Evolutionary conservation across 2,797 vertebrate genomes (phyloP).

Genomic region (Psittacula echo): DNA sequence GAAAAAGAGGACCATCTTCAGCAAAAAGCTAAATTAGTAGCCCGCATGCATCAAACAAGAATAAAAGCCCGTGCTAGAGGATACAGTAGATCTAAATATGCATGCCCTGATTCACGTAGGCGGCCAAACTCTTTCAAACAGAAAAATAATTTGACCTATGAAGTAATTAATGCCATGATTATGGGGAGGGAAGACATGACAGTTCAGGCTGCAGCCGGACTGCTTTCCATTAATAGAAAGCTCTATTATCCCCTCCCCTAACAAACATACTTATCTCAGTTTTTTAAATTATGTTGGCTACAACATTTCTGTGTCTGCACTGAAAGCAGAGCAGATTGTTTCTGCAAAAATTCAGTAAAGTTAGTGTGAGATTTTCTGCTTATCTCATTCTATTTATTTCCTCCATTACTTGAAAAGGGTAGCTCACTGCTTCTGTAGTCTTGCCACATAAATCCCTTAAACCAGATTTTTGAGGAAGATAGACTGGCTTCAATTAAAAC

Average conservation of each 20-base stretch:
- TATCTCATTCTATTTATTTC: background rate
- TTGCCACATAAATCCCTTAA: background rate
- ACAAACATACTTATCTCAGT: background rate
- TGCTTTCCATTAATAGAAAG: conserved; percentile 59
- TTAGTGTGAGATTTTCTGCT: background rate
- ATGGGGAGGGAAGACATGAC: conserved; percentile 30
- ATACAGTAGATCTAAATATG: conserved; percentile 45
- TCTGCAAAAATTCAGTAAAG: background rate
- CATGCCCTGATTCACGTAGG: conserved; percentile 33
- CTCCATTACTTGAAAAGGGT: background rate
- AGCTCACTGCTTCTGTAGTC: background rate
- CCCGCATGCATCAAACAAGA: conserved; percentile 17
- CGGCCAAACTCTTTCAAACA: conserved; percentile 37
- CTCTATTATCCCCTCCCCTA: conserved; percentile 29
- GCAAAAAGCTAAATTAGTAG: conserved; percentile 37
- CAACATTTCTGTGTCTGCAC: background rate
- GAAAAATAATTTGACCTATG: conserved; percentile 59
- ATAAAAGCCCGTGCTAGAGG: conserved; percentile 6
- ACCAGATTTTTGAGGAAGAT: background rate
- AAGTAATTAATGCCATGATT: conserved; percentile 64
- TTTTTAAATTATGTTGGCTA: conserved; percentile 11
- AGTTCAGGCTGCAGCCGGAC: conserved; percentile 34
- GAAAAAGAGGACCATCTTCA: background rate
- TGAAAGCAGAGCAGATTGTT: background rate
- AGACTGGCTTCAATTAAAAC: background rate